These are phyloP conservation scores for Hemicrepidius hirtus DNA, from an alignment of 2,888 invertebrate genomes.

Conservation along the genomic window DNA sequence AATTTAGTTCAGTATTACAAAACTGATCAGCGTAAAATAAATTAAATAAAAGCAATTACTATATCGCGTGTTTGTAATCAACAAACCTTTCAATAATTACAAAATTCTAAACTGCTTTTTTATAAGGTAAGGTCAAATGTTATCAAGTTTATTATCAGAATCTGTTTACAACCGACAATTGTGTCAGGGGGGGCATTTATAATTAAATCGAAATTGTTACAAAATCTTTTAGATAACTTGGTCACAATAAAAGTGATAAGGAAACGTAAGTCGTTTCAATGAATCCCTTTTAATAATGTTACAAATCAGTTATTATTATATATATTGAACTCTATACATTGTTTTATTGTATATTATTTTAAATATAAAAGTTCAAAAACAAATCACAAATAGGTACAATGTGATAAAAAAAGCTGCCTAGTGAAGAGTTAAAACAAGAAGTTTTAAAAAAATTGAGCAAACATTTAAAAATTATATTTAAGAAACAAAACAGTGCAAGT, in stretches of 20 bases:
- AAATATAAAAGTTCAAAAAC: slow-evolving; percentile 47
- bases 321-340: slow-evolving; percentile 48
- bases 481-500: not conserved
- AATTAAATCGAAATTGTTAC: slow-evolving; percentile 6
- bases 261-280: too few species aligned
- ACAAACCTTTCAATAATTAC: slow-evolving; percentile 4
- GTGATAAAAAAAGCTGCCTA: slow-evolving; percentile 48
- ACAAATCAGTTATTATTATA: slow-evolving; percentile 42
- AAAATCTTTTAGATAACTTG: not conserved
- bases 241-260: not conserved
- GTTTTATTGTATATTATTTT: slow-evolving; percentile 45
- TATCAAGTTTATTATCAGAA: slow-evolving; percentile 21
- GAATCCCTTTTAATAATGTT: slow-evolving; percentile 1
- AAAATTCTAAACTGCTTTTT: slow-evolving; percentile 15
- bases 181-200: slow-evolving; percentile 4
- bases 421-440: not conserved
- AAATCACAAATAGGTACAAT: slow-evolving; percentile 50
- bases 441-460: slow-evolving; percentile 40
- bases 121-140: slow-evolving; percentile 31
- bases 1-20: too few species aligned
- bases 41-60: too few species aligned
- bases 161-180: slow-evolving; percentile 23
- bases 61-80: too few species aligned
- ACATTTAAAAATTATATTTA: slow-evolving; percentile 20
- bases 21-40: too few species aligned